Evolutionary conservation across 2,888 invertebrate species (phyloP).

Genomic region (Pachycephus smyrnensis): DNA sequence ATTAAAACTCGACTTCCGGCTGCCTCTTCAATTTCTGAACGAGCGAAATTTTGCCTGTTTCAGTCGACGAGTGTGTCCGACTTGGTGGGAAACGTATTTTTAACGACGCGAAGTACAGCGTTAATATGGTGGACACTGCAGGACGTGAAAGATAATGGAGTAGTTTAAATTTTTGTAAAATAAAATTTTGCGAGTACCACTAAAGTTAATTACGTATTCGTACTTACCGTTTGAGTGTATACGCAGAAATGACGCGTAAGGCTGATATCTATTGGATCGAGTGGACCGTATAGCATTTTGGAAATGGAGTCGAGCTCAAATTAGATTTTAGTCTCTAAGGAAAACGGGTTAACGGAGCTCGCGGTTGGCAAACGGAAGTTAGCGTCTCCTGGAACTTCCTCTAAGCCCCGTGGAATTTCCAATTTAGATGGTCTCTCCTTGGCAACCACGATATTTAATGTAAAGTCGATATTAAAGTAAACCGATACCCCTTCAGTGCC

Average conservation of each 20-base stretch:
- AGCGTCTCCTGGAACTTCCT: slow-evolving; percentile 39
- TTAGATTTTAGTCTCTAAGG: slow-evolving; percentile 51
- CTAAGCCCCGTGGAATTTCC: slow-evolving; percentile 45
- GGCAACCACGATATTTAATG: slow-evolving; percentile 46
- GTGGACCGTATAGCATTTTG: slow-evolving; percentile 41
- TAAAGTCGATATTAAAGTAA: neutral
- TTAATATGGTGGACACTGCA: neutral
- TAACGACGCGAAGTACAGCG: neutral
- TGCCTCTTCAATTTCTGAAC: slow-evolving; percentile 30
- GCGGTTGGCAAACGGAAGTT: slow-evolving; percentile 43
- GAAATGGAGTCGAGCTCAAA: slow-evolving; percentile 51
- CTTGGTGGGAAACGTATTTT: neutral
- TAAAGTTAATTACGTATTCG: neutral
- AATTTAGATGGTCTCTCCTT: slow-evolving; percentile 40
- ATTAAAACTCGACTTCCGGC: slow-evolving; percentile 35
- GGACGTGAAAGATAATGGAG: too few species aligned
- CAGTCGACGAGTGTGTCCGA: neutral
- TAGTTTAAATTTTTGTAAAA: too few species aligned
- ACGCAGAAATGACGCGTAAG: neutral
- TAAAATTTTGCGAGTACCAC: too few species aligned
- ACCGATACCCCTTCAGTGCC: neutral
- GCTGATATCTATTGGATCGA: neutral
- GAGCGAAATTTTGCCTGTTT: neutral
- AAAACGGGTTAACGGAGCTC: slow-evolving; percentile 35
- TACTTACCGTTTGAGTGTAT: neutral